phyloP scores from a whole-genome alignment of 2,113 vertebrate genomes.

The Hemibagrus wyckioides region DNA sequence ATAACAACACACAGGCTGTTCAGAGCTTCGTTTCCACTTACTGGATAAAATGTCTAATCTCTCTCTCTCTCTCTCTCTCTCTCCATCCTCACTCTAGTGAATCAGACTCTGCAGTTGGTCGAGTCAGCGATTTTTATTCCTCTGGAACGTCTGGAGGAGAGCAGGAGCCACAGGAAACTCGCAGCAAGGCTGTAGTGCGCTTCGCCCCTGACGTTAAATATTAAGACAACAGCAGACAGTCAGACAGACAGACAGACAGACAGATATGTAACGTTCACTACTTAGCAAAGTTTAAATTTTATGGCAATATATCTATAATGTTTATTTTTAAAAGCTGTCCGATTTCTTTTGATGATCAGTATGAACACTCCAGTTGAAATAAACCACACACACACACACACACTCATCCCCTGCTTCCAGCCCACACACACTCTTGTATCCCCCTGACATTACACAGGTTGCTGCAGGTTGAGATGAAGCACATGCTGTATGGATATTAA shows the following conservation, averaged over 20 bases:
- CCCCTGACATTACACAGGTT: neutral
- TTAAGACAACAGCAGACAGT: neutral
- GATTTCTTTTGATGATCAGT: neutral
- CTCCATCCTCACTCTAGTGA: constrained; percentile 64
- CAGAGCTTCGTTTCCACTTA: constrained; percentile 2
- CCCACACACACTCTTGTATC: neutral
- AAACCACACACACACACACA: neutral
- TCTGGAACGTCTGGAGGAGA: constrained; percentile 78
- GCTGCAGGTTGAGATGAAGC: neutral
- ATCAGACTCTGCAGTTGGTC: constrained; percentile 70
- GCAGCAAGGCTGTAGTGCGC: constrained; percentile 68
- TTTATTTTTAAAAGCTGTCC: constrained; percentile 10
- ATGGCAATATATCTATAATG: constrained; percentile 3
- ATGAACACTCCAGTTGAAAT: neutral
- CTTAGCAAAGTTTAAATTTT: neutral
- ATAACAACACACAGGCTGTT: constrained; percentile 61
- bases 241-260: neutral
- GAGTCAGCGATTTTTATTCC: constrained; percentile 77
- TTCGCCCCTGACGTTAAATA: constrained; percentile 73
- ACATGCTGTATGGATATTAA: neutral
- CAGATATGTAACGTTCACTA: neutral
- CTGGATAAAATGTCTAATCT: neutral
- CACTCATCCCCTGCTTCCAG: neutral
- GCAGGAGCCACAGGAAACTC: constrained; percentile 64
- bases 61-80: constrained; percentile 7